Conservation (phyloP, 2,113 vertebrate genomes). For the Chaetodon trifascialis region DNA sequence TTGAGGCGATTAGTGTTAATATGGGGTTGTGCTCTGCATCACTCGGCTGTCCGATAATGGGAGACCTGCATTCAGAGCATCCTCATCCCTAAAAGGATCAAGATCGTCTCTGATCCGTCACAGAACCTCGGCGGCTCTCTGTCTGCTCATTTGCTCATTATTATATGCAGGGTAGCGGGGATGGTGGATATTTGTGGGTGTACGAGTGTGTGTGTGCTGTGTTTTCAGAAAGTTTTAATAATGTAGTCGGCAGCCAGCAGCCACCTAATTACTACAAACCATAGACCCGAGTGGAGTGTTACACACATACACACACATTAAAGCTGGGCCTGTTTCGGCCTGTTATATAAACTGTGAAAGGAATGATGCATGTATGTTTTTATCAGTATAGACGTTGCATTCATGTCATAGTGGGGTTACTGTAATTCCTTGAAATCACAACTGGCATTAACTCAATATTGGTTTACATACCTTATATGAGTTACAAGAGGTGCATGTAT, state of each 20-base stretch:
- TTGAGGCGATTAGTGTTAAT: constrained; percentile 56
- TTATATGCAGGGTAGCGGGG: not conserved
- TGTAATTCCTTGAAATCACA: not conserved
- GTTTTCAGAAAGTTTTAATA: constrained; percentile 32
- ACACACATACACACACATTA: not conserved
- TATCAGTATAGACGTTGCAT: not conserved
- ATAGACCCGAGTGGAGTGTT: not conserved
- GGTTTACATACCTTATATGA: not conserved
- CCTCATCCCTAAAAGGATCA: constrained; percentile 45
- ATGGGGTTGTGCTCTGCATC: constrained; percentile 47
- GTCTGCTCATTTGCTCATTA: constrained; percentile 36
- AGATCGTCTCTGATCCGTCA: constrained; percentile 36
- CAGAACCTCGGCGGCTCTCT: not conserved
- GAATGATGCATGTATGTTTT: not conserved
- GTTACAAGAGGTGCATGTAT: not conserved
- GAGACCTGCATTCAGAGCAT: constrained; percentile 57
- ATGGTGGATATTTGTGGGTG: constrained; percentile 4
- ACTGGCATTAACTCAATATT: not conserved
- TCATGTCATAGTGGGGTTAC: not conserved
- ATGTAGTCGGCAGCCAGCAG: constrained; percentile 24
- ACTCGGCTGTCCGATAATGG: constrained; percentile 38
- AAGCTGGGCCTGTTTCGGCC: not conserved
- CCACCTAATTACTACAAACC: constrained; percentile 33
- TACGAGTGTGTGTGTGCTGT: not conserved
- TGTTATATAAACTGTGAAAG: not conserved